Evolutionary conservation across 2,888 invertebrate genomes (phyloP).

Genomic region (Lucinisca nassula): DNA sequence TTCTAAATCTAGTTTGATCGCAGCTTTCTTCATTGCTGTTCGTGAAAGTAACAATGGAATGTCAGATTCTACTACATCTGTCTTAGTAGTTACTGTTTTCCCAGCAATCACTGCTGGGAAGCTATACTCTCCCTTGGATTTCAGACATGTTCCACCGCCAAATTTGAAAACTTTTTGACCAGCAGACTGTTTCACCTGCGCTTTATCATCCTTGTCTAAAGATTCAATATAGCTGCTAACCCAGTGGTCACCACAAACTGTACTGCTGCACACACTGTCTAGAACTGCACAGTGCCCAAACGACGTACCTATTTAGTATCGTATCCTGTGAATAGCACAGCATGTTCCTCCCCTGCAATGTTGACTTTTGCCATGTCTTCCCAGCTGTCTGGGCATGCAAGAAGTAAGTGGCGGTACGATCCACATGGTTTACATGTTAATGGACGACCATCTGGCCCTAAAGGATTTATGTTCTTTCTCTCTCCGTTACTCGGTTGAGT

Average conservation of each 20-base stretch:
- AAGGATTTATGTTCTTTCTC: constrained; percentile 41
- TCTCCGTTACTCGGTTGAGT: background rate
- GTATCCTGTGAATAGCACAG: too few species aligned
- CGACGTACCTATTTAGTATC: too few species aligned
- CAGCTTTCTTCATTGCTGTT: constrained; percentile 50
- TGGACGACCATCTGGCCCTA: constrained; percentile 19
- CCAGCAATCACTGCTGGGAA: too few species aligned
- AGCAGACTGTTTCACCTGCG: too few species aligned
- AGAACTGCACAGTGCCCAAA: too few species aligned
- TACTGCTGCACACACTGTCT: too few species aligned
- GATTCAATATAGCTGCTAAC: too few species aligned
- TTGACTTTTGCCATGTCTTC: constrained; percentile 52
- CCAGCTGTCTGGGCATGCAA: constrained; percentile 57
- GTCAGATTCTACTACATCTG: constrained; percentile 64
- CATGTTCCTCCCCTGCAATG: constrained; percentile 35
- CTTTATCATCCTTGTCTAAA: too few species aligned
- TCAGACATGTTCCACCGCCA: too few species aligned
- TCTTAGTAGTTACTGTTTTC: constrained; percentile 44
- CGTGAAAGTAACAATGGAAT: constrained; percentile 54
- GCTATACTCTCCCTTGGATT: too few species aligned
- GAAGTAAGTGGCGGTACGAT: constrained; percentile 55
- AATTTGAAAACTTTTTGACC: too few species aligned
- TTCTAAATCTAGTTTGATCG: constrained; percentile 22
- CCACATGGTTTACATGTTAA: constrained; percentile 50
- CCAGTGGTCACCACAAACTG: too few species aligned